phyloP scores from a whole-genome alignment of 2,113 vertebrate genomes.

The Telmatochromis bifrenatus region DNA sequence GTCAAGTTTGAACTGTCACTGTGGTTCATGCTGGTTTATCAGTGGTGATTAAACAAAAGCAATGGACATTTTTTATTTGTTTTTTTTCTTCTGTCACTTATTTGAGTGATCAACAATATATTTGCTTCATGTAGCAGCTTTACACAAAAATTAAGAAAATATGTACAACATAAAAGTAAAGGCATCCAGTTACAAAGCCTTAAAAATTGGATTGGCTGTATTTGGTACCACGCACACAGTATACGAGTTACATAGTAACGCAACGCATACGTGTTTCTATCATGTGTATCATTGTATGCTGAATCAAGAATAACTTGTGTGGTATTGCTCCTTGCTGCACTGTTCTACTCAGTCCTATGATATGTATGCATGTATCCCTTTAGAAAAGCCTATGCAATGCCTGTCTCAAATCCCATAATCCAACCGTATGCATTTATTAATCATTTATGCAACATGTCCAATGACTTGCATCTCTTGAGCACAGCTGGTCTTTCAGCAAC shows the following conservation, averaged over 20 bases:
- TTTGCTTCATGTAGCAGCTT: neutral
- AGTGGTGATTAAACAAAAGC: neutral
- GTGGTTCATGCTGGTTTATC: neutral
- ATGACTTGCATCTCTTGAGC: neutral
- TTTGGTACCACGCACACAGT: neutral
- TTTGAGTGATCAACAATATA: neutral
- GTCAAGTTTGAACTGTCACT: neutral
- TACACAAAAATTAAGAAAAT: neutral
- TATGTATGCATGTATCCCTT: constrained; percentile 15
- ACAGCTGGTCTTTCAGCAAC: neutral
- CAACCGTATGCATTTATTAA: neutral
- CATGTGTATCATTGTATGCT: neutral
- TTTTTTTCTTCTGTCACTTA: neutral
- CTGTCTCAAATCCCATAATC: neutral
- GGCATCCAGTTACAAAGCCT: neutral
- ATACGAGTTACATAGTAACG: neutral
- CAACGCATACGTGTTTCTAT: neutral
- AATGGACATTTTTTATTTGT: neutral
- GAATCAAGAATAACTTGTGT: neutral
- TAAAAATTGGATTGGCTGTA: neutral
- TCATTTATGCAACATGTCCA: constrained; percentile 7
- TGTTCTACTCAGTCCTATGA: neutral
- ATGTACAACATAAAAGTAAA: neutral
- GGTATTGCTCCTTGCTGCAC: neutral
- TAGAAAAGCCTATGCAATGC: constrained; percentile 18